Evolutionary conservation across 2,113 vertebrate genomes (phyloP), one percentile per base, ranked within the genome.

Genomic region (Garra rufa): DNA sequence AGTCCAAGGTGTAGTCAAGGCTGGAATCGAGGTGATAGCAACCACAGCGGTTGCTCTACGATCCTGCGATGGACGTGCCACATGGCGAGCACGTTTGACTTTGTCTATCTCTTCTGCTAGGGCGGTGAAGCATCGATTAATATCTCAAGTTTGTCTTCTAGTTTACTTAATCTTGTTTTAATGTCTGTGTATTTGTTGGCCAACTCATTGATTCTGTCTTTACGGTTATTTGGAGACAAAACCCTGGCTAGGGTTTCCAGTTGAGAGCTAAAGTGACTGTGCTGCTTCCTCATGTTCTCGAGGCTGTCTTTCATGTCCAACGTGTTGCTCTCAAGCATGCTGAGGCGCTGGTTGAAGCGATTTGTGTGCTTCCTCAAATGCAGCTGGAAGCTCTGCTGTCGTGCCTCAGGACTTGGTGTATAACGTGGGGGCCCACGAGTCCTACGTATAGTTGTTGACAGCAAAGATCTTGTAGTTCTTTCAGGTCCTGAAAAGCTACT

Each of bases 101-200:
- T 92, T 93, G 86, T 92, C 92, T 76, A 94, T 89, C 69, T 95
- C 92, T 89, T 93, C 91, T 19, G 91, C 93, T 69, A 95, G 65
- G 0, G 88, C 92, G 1, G 93, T 93, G 83, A 95, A 94, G 21
- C 92, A 17, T 94, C 93, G 4, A 94, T 94, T 7, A 95, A 87
- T 81, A 94, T 93, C 84, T 95, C 92, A 67, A 94, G 82, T 73
- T 91, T 81, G 9, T 90, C 88, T 82, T 95, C 92, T 11, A 95
- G 87, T 17, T 88, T 84, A 52, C 63, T 91, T 67, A 94, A 65
- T 59, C 93, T 92, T 43, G 21, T 9, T 46, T 92, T 90, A 88
- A 94, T 91, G 63, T 92, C 88, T 0, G 52, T 26, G 90, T 94
- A 92, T 82, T 89, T 90, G 46, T 61, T 89, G 77, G 92, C 87